These are phyloP conservation scores for Drosophila quadrilineata DNA, from an alignment of 1,140 invertebrate species.

Conservation along the genomic window DNA sequence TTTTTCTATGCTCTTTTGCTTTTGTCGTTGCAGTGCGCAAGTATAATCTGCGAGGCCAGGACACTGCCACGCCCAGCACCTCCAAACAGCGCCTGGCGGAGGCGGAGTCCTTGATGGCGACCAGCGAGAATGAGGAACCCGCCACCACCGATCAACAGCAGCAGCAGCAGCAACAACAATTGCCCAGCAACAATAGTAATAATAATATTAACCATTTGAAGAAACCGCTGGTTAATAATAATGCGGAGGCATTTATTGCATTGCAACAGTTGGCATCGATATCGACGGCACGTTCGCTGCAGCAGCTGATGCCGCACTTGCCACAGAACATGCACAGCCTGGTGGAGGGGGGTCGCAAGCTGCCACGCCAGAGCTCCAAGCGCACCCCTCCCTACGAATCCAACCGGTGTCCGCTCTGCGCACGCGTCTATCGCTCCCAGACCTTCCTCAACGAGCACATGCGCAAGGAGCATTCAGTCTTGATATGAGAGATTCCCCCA, in stretches of 20 bases:
- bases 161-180: slow-evolving; percentile 1
- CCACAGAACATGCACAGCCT: slow-evolving; percentile 56
- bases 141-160: not conserved
- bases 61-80: slow-evolving; percentile 32
- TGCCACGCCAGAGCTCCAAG: slow-evolving; percentile 56
- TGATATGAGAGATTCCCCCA: slow-evolving; percentile 43
- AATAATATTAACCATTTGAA: slow-evolving; percentile 26
- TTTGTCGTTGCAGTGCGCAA: slow-evolving; percentile 58
- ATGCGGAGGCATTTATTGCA: slow-evolving; percentile 65
- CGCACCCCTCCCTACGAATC: slow-evolving; percentile 62
- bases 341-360: slow-evolving; percentile 54
- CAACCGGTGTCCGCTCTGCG: slow-evolving; percentile 77
- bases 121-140: slow-evolving; percentile 61
- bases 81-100: slow-evolving; percentile 23
- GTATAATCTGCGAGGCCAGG: slow-evolving; percentile 49
- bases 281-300: slow-evolving; percentile 65
- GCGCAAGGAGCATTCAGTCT: slow-evolving; percentile 78
- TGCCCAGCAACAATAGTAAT: not conserved
- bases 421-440: slow-evolving; percentile 72
- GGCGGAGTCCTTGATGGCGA: slow-evolving; percentile 1
- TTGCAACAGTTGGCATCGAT: slow-evolving; percentile 77
- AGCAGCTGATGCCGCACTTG: slow-evolving; percentile 58
- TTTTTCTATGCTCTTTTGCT: slow-evolving; percentile 56
- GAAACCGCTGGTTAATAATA: slow-evolving; percentile 47
- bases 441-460: slow-evolving; percentile 79